Percentiles rank a stretch among this genome's conserved stretches.
Conservation (phyloP, 2,888 invertebrate genomes). For the Archaeoteleia sp. region DNA sequence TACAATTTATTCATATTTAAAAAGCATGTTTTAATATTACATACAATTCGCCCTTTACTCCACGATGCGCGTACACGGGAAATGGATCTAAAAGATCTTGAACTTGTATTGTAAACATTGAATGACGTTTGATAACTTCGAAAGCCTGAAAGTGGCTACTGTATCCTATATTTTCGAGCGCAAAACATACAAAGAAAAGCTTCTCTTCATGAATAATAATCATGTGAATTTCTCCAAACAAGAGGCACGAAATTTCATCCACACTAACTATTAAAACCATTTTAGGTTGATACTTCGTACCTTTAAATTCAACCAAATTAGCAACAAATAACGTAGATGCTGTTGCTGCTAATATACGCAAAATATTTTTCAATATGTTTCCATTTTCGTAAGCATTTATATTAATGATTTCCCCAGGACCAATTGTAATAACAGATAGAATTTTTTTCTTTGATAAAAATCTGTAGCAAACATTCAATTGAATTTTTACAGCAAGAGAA, state of each 20-base stretch:
- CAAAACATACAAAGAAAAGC: background rate
- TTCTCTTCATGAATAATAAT: constrained; percentile 2
- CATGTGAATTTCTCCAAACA: background rate
- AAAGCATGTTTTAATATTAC: background rate
- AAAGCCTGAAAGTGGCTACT: background rate
- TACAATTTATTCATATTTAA: no score
- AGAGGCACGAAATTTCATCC: background rate
- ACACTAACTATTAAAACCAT: constrained; percentile 1
- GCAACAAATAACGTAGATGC: no score
- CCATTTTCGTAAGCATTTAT: no score
- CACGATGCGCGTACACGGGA: background rate
- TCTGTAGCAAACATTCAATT: background rate
- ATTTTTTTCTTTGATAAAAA: constrained; percentile 1
- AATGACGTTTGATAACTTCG: background rate
- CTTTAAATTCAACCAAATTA: constrained; percentile 2
- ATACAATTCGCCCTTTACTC: background rate
- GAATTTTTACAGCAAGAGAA: constrained; percentile 2
- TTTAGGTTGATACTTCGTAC: constrained; percentile 1
- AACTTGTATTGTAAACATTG: background rate
- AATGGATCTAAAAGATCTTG: background rate
- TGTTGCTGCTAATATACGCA: no score
- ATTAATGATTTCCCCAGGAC: no score
- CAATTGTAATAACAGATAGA: no score
- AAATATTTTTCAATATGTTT: no score
- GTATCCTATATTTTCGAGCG: background rate